Conservation (phyloP, 2,113 vertebrate genomes). For the Zapus hudsonius region DNA sequence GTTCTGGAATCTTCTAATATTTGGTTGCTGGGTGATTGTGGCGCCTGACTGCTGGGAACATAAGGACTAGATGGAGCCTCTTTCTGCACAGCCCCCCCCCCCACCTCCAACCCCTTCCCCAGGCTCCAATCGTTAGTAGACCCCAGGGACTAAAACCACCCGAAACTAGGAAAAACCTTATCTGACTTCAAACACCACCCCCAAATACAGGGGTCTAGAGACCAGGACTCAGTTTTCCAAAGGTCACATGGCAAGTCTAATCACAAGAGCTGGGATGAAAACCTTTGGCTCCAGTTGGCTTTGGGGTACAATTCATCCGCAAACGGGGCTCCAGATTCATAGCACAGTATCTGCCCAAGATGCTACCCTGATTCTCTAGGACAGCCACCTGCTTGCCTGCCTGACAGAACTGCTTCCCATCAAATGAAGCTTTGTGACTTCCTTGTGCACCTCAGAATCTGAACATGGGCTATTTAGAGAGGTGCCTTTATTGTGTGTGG, state of each 20-base stretch:
- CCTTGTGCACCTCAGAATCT: neutral
- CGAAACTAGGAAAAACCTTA: conserved; percentile 49
- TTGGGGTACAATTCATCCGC: neutral
- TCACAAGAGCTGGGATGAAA: neutral
- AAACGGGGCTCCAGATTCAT: neutral
- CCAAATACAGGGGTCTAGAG: neutral
- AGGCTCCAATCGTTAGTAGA: no score
- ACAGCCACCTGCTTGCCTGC: neutral
- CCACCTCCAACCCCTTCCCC: neutral
- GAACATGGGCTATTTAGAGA: no score
- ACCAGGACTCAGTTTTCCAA: neutral
- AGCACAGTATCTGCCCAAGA: neutral
- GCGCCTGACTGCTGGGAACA: neutral
- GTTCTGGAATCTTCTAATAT: conserved; percentile 21
- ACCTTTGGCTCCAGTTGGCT: neutral
- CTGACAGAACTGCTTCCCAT: neutral
- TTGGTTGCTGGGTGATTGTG: neutral
- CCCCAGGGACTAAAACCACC: neutral
- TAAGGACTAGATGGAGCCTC: fast-evolving
- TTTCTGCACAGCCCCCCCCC: fast-evolving
- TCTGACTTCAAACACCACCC: neutral
- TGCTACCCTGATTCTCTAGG: neutral
- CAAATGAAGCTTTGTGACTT: neutral
- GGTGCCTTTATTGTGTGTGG: neutral
- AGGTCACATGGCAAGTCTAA: neutral